Base-by-base conservation (phyloP, 2,888 invertebrate species). In the Xylocampa areola region DNA sequence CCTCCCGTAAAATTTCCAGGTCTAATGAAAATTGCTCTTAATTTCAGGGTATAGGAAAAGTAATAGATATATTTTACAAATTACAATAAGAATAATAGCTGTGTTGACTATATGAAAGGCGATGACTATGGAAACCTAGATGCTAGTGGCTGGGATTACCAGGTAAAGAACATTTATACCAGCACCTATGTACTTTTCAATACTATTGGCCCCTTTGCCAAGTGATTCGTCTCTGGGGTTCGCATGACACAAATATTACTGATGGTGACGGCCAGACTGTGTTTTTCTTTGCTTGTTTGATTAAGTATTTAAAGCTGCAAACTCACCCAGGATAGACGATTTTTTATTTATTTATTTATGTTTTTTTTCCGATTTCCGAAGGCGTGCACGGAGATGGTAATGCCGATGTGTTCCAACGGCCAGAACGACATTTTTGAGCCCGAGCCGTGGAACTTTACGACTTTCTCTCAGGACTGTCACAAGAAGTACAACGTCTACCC, bases 321-420 rank as follows among this genome's bases (percentile, higher is more conserved):
- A n/a, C n/a, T n/a, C n/a, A n/a, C n/a, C n/a, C n/a, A n/a, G n/a
- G n/a, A n/a, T n/a, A n/a, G n/a, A n/a, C n/a, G n/a, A n/a, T n/a
- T n/a, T n/a, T n/a, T n/a, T n/a, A n/a, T n/a, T n/a, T n/a, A n/a
- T n/a, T n/a, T n/a, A n/a, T n/a, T n/a, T n/a, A 19, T 6, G n/a
- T 1, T 13, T 14, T 27, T 10, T 23, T 7, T 6, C 1, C n/a
- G n/a, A n/a, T 21, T 29, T 37, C 0, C n/a, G n/a, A 92, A 98
- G 96, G 95, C 97, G 0, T 99, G 99, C 83, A 98, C 98, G 17
- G 99, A 99, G 90, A 98, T 99, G 97, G 96, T 98, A 58, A 98
- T 99, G 98, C 99, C 99, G 0, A 96, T 97, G 94, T 99, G 99
- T 87, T 92, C 96, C 6, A 95, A 96, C 68, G 97, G 96, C 32